Conservation (phyloP, 1,140 invertebrate genomes). For the Drosophila oshimai region DNA sequence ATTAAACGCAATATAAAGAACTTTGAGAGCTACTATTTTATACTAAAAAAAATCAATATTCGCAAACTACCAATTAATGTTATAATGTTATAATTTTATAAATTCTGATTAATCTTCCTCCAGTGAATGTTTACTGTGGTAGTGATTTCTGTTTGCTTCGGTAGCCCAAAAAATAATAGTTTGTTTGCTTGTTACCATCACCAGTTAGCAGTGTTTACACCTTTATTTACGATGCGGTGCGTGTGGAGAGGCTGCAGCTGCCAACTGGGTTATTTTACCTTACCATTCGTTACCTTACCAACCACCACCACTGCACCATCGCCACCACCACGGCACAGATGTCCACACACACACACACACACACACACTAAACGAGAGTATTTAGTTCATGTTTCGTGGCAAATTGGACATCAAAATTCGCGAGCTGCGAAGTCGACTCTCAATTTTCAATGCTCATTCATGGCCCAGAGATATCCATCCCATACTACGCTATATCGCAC, state of each 20-base stretch:
- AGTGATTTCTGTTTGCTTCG: slow-evolving; percentile 15
- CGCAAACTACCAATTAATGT: too few species aligned
- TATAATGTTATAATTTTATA: too few species aligned
- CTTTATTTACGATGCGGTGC: slow-evolving; percentile 12
- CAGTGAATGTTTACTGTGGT: neutral
- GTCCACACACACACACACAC: slow-evolving; percentile 14
- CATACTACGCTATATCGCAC: neutral
- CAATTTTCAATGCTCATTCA: slow-evolving; percentile 47
- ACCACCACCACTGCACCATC: slow-evolving; percentile 39
- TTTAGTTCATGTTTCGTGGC: slow-evolving; percentile 44
- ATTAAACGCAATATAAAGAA: too few species aligned
- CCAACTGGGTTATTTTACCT: slow-evolving; percentile 18
- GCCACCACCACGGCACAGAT: slow-evolving; percentile 31
- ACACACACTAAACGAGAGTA: too few species aligned
- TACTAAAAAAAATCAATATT: too few species aligned
- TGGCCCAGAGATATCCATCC: slow-evolving; percentile 10
- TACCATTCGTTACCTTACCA: slow-evolving; percentile 28
- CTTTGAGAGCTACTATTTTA: too few species aligned
- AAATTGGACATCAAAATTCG: slow-evolving; percentile 44
- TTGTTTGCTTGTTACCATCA: slow-evolving; percentile 27
- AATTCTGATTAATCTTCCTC: too few species aligned
- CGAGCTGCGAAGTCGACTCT: slow-evolving; percentile 20
- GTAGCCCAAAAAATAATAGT: slow-evolving; percentile 39
- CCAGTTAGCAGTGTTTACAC: slow-evolving; percentile 12
- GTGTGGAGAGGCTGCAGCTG: slow-evolving; percentile 44